Evolutionary conservation across 2,113 vertebrate genomes (phyloP).

Genomic region (Hydropotes inermis): DNA sequence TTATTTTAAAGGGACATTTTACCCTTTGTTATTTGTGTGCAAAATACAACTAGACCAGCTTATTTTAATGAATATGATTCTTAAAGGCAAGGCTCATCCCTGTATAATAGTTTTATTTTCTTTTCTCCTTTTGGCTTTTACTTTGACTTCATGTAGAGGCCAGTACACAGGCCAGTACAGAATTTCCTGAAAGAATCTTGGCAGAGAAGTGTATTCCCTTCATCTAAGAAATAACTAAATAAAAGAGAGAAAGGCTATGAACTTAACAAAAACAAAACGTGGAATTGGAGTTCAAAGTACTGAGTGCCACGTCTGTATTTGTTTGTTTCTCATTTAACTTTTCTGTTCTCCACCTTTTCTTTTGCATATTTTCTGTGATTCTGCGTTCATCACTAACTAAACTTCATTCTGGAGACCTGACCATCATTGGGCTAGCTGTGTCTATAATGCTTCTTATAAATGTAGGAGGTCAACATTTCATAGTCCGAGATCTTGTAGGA

Average conservation of each 20-base stretch:
- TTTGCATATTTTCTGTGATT: not conserved
- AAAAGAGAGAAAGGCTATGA: not conserved
- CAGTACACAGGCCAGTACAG: not conserved
- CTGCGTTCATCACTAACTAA: not conserved
- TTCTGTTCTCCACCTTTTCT: not conserved
- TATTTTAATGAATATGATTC: not conserved
- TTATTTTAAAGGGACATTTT: conserved; percentile 5
- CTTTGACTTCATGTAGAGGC: not conserved
- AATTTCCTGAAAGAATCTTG: not conserved
- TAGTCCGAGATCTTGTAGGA: not conserved
- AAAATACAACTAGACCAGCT: conserved; percentile 1
- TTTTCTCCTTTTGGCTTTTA: conserved; percentile 4
- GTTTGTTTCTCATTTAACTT: not conserved
- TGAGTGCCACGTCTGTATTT: not conserved
- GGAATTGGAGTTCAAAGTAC: not conserved
- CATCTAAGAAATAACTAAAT: not conserved
- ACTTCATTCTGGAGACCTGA: not conserved
- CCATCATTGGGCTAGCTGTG: not conserved
- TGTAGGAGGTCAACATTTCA: not conserved
- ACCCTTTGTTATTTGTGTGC: not conserved
- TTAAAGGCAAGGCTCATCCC: not conserved
- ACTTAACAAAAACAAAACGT: conserved; percentile 13
- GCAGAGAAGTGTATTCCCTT: not conserved
- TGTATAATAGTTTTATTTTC: not conserved
- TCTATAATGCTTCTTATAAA: not conserved